phyloP scores from a whole-genome alignment of 1,140 invertebrate genomes.

The Atta colombica region DNA sequence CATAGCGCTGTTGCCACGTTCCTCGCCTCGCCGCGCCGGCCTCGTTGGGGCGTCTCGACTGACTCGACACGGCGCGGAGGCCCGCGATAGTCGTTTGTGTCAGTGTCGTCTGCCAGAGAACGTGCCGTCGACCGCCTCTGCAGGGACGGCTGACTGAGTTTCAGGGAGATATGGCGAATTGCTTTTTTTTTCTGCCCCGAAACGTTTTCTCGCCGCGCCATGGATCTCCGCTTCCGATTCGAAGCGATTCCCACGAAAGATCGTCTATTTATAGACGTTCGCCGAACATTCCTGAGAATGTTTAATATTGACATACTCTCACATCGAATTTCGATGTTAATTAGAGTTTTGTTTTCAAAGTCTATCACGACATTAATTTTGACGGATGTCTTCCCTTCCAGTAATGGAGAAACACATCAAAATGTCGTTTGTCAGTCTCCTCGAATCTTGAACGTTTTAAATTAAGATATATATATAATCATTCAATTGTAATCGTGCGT shows the following conservation, averaged over 20 bases:
- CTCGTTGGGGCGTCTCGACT: conserved; percentile 72
- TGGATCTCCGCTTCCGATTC: conserved; percentile 22
- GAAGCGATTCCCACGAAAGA: conserved; percentile 7
- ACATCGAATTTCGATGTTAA: conserved; percentile 10
- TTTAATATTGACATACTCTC: background rate
- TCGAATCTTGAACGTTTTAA: conserved; percentile 18
- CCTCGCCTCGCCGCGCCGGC: conserved; percentile 56
- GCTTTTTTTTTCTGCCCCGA: background rate
- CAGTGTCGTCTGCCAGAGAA: conserved; percentile 72
- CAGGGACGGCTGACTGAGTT: conserved; percentile 24
- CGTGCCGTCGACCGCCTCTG: conserved; percentile 18
- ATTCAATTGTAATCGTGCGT: background rate
- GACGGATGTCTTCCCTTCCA: background rate
- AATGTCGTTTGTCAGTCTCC: background rate
- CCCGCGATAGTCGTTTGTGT: conserved; percentile 71
- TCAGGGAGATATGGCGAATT: conserved; percentile 46
- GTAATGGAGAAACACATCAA: background rate
- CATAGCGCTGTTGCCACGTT: conserved; percentile 86
- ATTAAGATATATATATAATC: conserved; percentile 22
- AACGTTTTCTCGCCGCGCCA: background rate
- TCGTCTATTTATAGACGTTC: conserved; percentile 13
- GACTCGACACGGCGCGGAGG: conserved; percentile 21
- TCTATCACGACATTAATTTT: background rate
- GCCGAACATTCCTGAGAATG: background rate
- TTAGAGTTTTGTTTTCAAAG: background rate